These are phyloP conservation scores for Muntiacus muntjak DNA, from an alignment of 2,113 vertebrate genomes.

Conservation along the genomic window DNA sequence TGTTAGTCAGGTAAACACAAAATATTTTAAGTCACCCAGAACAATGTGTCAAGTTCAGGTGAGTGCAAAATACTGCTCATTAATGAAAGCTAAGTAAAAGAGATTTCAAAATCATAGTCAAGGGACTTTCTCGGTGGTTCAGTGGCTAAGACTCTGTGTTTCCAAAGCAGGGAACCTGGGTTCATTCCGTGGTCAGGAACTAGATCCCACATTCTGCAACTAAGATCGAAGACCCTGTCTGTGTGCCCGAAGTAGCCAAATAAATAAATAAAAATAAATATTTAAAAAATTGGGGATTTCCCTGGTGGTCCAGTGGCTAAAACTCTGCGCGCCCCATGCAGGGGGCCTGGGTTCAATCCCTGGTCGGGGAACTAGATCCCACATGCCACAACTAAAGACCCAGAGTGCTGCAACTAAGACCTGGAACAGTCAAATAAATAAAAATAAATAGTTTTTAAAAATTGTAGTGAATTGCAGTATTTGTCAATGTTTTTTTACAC, in stretches of 20 bases:
- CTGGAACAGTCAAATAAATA: neutral
- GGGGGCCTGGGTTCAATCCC: neutral
- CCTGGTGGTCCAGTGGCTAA: neutral
- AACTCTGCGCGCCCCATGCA: rapidly evolving
- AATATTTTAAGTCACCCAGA: constrained; percentile 17
- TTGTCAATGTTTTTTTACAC: neutral
- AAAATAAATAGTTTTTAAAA: neutral
- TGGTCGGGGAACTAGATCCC: neutral
- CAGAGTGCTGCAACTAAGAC: neutral
- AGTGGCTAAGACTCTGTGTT: neutral
- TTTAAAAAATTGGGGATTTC: neutral
- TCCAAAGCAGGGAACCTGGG: neutral
- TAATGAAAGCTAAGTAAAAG: neutral
- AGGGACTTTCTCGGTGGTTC: neutral
- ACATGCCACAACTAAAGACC: neutral
- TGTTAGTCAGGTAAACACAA: neutral
- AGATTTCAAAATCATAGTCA: neutral
- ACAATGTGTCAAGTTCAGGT: constrained; percentile 3
- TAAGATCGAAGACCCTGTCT: neutral
- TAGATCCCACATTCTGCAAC: neutral
- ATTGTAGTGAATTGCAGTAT: neutral
- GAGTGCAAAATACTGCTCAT: neutral
- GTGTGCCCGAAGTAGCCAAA: neutral
- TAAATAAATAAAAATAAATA: neutral
- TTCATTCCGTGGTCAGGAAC: neutral